phyloP scores from a whole-genome alignment of 2,888 invertebrate species.

The Hyalella azteca region DNA sequence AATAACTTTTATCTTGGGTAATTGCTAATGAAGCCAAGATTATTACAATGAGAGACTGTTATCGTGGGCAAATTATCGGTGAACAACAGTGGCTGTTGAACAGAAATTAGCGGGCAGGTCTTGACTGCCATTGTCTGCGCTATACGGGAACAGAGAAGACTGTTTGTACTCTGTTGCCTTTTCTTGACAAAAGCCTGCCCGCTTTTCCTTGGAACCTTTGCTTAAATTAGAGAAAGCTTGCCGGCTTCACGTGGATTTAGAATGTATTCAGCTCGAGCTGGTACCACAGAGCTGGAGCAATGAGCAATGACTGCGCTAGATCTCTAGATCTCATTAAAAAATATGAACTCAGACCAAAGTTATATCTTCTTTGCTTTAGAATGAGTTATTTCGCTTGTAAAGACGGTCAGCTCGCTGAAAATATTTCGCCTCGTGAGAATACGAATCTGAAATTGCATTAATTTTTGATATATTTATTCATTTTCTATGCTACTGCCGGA shows the following conservation, averaged over 20 bases:
- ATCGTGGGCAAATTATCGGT: too few relatives aligned
- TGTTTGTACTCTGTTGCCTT: constrained; percentile 17
- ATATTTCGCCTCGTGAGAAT: neutral
- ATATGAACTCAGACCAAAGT: neutral
- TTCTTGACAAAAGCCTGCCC: constrained; percentile 15
- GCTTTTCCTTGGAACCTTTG: constrained; percentile 18
- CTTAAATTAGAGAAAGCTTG: constrained; percentile 30
- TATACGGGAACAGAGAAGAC: constrained; percentile 25
- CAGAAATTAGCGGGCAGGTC: too few relatives aligned
- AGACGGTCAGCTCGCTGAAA: too few relatives aligned
- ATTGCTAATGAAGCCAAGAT: too few relatives aligned
- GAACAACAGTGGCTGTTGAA: too few relatives aligned
- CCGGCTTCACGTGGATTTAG: constrained; percentile 20
- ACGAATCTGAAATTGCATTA: too few relatives aligned
- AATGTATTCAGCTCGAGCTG: constrained; percentile 12
- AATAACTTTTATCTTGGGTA: too few relatives aligned
- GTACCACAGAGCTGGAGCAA: neutral
- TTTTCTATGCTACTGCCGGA: neutral
- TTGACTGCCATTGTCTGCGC: too few relatives aligned
- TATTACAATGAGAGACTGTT: too few relatives aligned
- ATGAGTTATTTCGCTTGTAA: too few relatives aligned
- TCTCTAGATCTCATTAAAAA: constrained; percentile 9
- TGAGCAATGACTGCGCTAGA: neutral
- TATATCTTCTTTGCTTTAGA: neutral
- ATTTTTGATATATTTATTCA: neutral